Conservation (phyloP, 2,888 invertebrate species). For the Exocentrus adspersus region DNA sequence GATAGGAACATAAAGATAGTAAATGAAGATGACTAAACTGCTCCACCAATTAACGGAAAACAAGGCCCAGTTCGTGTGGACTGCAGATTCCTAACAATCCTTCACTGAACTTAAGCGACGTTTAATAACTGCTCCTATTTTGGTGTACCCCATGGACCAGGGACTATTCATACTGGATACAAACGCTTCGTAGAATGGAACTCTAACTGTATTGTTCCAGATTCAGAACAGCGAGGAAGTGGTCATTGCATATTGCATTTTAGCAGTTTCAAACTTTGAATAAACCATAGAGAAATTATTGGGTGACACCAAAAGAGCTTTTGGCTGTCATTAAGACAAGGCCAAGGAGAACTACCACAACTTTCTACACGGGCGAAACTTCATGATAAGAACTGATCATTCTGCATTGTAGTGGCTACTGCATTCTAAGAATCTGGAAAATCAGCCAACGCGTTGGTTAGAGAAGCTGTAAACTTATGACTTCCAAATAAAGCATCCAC, state of each 20-base stretch:
- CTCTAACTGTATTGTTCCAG: constrained; percentile 11
- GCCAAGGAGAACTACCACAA: no score
- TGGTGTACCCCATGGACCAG: background rate
- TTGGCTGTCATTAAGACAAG: constrained; percentile 9
- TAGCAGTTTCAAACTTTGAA: background rate
- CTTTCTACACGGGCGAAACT: no score
- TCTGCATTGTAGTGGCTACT: no score
- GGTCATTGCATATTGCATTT: constrained; percentile 16
- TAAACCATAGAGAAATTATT: constrained; percentile 5
- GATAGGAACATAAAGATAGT: background rate
- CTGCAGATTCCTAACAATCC: background rate
- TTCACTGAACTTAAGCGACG: background rate
- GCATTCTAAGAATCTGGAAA: no score
- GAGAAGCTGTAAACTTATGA: background rate
- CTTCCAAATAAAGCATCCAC: background rate
- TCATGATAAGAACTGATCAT: no score
- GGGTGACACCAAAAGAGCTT: constrained; percentile 32
- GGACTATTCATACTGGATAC: no score
- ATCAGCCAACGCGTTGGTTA: background rate
- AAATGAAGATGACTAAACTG: constrained; percentile 33
- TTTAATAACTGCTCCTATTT: background rate
- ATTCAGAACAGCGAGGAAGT: constrained; percentile 17
- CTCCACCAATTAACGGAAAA: background rate
- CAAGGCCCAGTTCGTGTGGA: background rate
- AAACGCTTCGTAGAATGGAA: constrained; percentile 19